phyloP scores from a whole-genome alignment of 2,113 vertebrate species.

The Hirundichthys speculiger region DNA sequence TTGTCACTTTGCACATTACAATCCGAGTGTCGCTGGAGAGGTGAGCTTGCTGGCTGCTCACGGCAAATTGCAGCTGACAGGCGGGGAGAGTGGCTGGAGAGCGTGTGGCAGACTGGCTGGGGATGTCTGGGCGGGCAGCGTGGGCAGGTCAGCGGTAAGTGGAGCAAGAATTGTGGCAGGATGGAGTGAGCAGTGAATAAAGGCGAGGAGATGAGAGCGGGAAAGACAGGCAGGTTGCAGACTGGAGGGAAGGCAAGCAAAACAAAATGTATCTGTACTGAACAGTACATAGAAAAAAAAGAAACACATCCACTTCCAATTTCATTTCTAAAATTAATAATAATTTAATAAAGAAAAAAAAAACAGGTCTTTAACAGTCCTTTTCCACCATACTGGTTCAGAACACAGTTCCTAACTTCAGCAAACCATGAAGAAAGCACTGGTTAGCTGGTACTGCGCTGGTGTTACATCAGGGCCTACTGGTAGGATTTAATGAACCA shows the following conservation, averaged over 20 bases:
- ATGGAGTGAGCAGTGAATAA: background rate
- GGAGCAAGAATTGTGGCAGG: background rate
- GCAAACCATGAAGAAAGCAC: no score
- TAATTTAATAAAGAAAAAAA: background rate
- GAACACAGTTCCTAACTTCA: no score
- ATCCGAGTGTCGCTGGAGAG: background rate
- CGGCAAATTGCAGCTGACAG: slow-evolving; percentile 2
- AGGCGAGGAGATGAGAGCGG: background rate
- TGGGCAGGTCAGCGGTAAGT: background rate
- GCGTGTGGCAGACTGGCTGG: background rate
- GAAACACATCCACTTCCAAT: background rate
- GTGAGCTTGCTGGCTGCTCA: background rate
- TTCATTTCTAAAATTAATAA: no score
- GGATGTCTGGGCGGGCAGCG: background rate
- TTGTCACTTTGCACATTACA: background rate
- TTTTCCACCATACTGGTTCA: no score
- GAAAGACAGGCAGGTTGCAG: background rate
- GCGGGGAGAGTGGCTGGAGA: background rate
- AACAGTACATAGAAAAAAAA: background rate
- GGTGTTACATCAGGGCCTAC: no score
- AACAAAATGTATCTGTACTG: background rate
- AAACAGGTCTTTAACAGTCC: background rate
- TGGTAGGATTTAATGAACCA: no score
- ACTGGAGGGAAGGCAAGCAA: background rate
- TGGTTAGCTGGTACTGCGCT: no score